Evolutionary conservation across 2,113 vertebrate genomes (phyloP).

Genomic region (Pontoporia blainvillei): DNA sequence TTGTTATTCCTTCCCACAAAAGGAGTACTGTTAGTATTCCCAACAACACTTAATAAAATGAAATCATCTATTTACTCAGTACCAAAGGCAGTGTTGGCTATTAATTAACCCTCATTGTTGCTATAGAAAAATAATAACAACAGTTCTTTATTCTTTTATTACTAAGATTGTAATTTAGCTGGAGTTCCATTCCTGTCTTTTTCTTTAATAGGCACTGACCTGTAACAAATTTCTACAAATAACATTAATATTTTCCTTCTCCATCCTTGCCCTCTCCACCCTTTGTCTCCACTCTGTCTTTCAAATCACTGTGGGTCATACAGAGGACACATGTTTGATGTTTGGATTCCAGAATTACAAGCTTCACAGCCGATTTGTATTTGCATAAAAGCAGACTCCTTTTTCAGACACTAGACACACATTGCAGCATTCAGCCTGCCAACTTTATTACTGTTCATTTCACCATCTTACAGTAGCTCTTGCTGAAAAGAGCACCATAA

Average conservation of each 20-base stretch:
- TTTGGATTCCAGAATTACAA: conserved; percentile 46
- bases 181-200: background rate
- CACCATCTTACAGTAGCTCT: background rate
- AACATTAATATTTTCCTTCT: conserved; percentile 40
- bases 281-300: background rate
- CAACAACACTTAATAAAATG: background rate
- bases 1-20: conserved; percentile 19
- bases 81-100: background rate
- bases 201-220: conserved; percentile 12
- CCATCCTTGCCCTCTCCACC: background rate
- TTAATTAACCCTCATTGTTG: conserved; percentile 39
- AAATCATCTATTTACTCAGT: conserved; percentile 34
- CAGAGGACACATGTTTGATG: conserved; percentile 46
- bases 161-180: background rate
- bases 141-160: background rate
- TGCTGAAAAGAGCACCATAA: conserved; percentile 36
- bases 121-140: conserved; percentile 18
- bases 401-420: conserved; percentile 54
- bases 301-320: conserved; percentile 37
- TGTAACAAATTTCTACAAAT: conserved; percentile 52
- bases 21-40: background rate
- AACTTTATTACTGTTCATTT: conserved; percentile 58
- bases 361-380: conserved; percentile 45
- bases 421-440: background rate
- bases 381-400: conserved; percentile 52